A percentile compares a stretch with the other conserved stretches of the same genome.
phyloP scores from a whole-genome alignment of 2,113 vertebrate genomes.

The Pteropus alecto region DNA sequence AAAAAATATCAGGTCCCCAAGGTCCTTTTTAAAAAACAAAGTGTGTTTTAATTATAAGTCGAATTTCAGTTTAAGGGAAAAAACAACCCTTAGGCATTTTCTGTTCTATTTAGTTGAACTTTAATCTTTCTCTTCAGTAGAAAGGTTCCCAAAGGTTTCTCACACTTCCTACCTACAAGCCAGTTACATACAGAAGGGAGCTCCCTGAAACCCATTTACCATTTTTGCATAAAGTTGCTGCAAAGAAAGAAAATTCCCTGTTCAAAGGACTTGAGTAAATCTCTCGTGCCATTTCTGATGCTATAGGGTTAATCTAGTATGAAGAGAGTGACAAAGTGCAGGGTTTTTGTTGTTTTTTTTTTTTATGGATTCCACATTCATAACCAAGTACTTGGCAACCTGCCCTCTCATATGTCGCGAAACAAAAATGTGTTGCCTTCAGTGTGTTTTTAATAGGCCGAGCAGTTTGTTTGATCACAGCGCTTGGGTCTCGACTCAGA shows the following conservation, averaged over 20 bases:
- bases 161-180: not conserved
- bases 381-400: conserved; percentile 51
- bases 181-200: not conserved
- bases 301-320: conserved; percentile 6
- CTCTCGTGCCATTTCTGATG: not conserved
- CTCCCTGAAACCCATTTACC: not conserved
- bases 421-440: conserved; percentile 46
- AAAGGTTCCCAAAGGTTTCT: not conserved
- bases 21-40: not conserved
- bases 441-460: conserved; percentile 20
- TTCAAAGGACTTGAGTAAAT: not conserved
- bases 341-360: not conserved
- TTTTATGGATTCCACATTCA: conserved; percentile 40
- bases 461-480: not conserved
- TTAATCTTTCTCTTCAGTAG: not conserved
- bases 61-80: conserved; percentile 11
- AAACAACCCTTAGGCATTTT: conserved; percentile 47
- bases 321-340: not conserved
- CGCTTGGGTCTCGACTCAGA: not conserved
- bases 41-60: conserved; percentile 54
- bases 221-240: not conserved
- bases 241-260: not conserved
- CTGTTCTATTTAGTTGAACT: conserved; percentile 24
- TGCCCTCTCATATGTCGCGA: conserved; percentile 32
- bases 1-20: not conserved